Evolutionary conservation across 2,113 vertebrate species (phyloP), one percentile per base, ranked within the genome.

Genomic region (Tetrax tetrax): DNA sequence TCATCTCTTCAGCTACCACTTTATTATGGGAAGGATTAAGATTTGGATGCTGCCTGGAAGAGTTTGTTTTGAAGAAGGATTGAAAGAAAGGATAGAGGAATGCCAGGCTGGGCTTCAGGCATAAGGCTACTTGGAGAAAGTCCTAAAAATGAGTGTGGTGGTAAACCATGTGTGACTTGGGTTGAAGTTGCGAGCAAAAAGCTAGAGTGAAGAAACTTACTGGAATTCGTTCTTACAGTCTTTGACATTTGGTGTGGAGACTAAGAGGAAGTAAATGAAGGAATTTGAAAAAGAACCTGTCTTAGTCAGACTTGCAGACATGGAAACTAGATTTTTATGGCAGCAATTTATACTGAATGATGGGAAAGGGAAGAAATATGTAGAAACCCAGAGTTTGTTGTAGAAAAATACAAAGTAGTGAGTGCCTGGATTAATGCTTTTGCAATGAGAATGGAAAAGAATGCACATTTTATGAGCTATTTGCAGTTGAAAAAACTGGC

Each of bases 21-120:
- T 94, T 93, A 92, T 96, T 97, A 92, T 95, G 83, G 78, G 68
- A 93, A 95, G 86, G 91, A 95, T 96, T 97, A 96, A 95, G 90
- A 87, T 87, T 85, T 92, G 77, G 81, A 74, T 90, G 48, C 86
- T 95, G 92, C 60, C 68, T 97, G 56, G 64, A 92, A 95, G 89
- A 89, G 65, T 84, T 96, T 95, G 88, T 97, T 96, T 95, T 95
- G 96, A 97, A 87, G 68, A 83, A 86, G 38, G 80, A 75, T 63
- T 94, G 86, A 90, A 88, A 91, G 82, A 95, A 90, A 81, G 82
- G 93, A 13, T 75, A 86, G 84, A 94, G 79, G 71, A 89, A 90
- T 96, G 81, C 80, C 86, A 95, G 61, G 79, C 80, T 88, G 75
- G 80, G 91, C 84, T 95, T 95, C 60, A 70, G 89, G 82, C 93